Percentiles rank a stretch among this genome's conserved stretches.
Conservation (phyloP, 2,888 invertebrate genomes). For the Lycophotia porphyrea region DNA sequence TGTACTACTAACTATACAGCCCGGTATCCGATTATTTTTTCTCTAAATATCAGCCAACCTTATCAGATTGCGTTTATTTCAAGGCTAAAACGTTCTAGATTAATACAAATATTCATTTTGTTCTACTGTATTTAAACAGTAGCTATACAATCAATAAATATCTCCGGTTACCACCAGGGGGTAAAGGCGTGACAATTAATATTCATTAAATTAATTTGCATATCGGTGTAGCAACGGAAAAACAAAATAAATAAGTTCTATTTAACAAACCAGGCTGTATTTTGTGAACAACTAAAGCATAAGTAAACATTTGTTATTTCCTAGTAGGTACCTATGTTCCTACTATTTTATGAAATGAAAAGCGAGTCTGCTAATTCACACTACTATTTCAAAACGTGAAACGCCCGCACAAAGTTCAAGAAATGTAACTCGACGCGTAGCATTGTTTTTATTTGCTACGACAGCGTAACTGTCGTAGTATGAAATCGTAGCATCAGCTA, state of each 20-base stretch:
- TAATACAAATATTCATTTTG: conserved; percentile 10
- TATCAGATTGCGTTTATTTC: not conserved
- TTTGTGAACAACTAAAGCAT: not conserved
- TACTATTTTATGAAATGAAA: not conserved
- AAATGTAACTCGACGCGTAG: conserved; percentile 21
- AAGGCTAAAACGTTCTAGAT: not conserved
- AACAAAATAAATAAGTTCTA: conserved; percentile 29
- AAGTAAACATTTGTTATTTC: not conserved
- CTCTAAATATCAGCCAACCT: not conserved
- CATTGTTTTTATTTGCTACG: conserved; percentile 26
- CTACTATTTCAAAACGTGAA: conserved; percentile 9
- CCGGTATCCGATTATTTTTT: not conserved
- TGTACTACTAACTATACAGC: not conserved
- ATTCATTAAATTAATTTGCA: conserved; percentile 56
- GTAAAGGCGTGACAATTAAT: conserved; percentile 47
- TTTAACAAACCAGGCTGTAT: not conserved
- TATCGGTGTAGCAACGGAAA: conserved; percentile 29
- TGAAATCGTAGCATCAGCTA: conserved; percentile 34
- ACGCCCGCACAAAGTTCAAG: not conserved
- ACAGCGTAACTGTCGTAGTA: conserved; percentile 21
- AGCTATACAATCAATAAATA: conserved; percentile 37
- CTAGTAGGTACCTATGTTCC: too few relatives aligned
- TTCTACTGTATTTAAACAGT: conserved; percentile 8
- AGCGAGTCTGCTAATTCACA: not conserved
- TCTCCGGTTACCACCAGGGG: conserved; percentile 10